Evolutionary conservation across 2,888 invertebrate genomes (phyloP), one percentile per base, ranked within the genome.

Genomic region (Eupithecia dodoneata): DNA sequence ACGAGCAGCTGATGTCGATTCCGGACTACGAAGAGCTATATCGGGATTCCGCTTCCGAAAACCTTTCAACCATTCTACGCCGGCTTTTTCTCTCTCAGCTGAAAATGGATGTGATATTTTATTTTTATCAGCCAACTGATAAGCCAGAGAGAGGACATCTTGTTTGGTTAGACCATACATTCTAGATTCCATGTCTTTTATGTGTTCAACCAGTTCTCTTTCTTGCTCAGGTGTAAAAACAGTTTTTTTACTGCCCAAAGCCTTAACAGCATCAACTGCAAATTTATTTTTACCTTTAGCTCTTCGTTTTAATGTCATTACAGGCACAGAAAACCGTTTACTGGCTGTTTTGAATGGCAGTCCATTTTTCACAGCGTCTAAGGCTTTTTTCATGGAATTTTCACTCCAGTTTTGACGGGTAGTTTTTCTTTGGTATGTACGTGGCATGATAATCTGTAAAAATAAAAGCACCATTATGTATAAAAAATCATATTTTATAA

Each of bases 191-290:
- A 81, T 79, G 45, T 81, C 79, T 74, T 79, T 79, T 73, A 82
- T 79, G 73, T 81, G 74, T 13, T 79, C 72, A 10, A 79, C 77
- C 45, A 81, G 79, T 65, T 81, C 78, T 10, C 73, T 71, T 80
- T 83, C 82, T 73, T 83, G 82, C 73, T 81, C 81, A 74, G 65
- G 55, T n/a, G 76, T 82, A 79, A 84, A 84, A 76, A 83, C 79
- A 49, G 79, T 67, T 76, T 49, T 73, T 79, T 76, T 81, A 4
- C 81, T 71, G 15, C 80, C 81, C 79, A 83, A 76, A 73, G 78
- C 71, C 76, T 81, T 80, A 18, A 72, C 47, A 52, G 80, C 59
- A 41, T 73, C 79, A 41, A 78, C 74, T 78, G 80, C 79, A 67
- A 78, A 59, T 76, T 80, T 76, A 73, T 81, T 80, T 79, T 77